phyloP scores from a whole-genome alignment of 2,797 vertebrate genomes.

The Sebastes taczanowskii region DNA sequence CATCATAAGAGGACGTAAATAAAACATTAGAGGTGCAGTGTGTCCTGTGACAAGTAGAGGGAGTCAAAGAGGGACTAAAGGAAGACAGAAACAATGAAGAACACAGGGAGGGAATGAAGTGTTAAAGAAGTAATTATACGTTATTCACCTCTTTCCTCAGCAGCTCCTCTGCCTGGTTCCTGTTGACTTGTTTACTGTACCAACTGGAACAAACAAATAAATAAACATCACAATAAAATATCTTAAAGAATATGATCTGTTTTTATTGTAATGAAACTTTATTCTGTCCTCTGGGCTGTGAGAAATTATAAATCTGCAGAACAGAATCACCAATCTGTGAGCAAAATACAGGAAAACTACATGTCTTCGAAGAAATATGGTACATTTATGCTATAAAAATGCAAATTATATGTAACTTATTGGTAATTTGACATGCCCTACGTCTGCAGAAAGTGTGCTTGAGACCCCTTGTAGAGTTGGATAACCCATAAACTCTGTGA shows the following conservation, averaged over 20 bases:
- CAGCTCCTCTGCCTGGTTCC: conserved; percentile 93
- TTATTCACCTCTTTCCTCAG: conserved; percentile 88
- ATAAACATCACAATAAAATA: neutral
- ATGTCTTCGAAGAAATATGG: neutral
- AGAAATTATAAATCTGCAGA: neutral
- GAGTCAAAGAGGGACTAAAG: rapidly evolving
- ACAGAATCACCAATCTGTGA: neutral
- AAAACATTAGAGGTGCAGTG: too few relatives aligned
- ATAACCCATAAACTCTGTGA: neutral
- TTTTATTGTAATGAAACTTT: neutral
- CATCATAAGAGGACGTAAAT: neutral
- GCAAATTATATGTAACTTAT: neutral
- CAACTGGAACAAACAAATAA: conserved; percentile 81
- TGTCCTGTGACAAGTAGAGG: too few relatives aligned
- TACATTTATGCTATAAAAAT: neutral
- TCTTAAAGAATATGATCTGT: neutral
- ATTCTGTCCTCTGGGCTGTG: neutral
- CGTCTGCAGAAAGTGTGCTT: neutral
- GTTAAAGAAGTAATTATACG: neutral
- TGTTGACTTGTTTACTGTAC: conserved; percentile 91
- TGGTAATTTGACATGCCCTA: neutral
- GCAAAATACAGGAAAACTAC: neutral
- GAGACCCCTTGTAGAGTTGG: neutral
- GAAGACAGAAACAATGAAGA: neutral
- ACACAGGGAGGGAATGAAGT: neutral